A percentile compares a stretch with the other conserved stretches of the same genome.
phyloP scores from a whole-genome alignment of 2,113 vertebrate species.

The Alexandromys fortis region DNA sequence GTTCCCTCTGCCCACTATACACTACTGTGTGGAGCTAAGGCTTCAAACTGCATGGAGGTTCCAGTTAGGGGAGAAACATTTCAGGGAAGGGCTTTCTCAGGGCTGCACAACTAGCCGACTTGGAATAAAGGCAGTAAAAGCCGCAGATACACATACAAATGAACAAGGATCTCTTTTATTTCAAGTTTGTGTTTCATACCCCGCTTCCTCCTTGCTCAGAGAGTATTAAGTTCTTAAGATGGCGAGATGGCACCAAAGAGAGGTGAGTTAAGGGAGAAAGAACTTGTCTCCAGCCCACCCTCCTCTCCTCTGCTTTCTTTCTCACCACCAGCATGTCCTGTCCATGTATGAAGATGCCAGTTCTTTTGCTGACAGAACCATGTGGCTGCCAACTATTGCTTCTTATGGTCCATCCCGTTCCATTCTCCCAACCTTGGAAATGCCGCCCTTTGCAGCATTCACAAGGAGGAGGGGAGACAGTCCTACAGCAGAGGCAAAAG shows the following conservation, averaged over 20 bases:
- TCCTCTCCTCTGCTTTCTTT: neutral
- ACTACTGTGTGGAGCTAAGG: neutral
- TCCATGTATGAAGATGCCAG: too few species aligned
- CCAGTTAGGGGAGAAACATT: neutral
- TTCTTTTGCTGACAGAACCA: neutral
- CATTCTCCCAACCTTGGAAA: neutral
- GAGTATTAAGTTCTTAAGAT: neutral
- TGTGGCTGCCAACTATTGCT: neutral
- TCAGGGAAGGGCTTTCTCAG: neutral
- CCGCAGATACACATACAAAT: neutral
- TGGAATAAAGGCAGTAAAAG: neutral
- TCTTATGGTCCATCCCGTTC: too few species aligned
- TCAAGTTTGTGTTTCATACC: neutral
- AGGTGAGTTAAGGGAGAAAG: neutral
- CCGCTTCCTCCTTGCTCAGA: neutral
- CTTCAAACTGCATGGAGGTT: neutral
- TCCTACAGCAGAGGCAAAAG: neutral
- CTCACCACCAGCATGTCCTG: fast-evolving
- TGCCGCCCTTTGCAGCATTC: too few species aligned
- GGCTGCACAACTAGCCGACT: fast-evolving
- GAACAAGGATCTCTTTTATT: neutral
- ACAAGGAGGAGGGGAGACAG: too few species aligned
- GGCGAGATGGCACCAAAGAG: too few species aligned
- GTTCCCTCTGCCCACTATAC: neutral
- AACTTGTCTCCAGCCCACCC: too few species aligned